Conservation (phyloP, 37 sponge, comb jelly and placozoan genomes). For the Petrosia ficiformis region DNA sequence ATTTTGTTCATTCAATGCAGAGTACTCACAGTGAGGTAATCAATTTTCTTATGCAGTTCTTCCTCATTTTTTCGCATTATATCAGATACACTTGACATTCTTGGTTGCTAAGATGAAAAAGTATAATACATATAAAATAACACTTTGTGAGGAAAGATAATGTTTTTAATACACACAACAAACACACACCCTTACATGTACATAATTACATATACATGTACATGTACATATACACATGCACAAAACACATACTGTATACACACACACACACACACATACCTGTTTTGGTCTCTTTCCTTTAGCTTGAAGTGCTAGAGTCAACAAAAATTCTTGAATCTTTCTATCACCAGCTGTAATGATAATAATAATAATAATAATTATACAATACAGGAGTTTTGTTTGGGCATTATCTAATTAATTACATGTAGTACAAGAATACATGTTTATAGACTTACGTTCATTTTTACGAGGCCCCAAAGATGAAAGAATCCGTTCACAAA, state of each 20-base stretch:
- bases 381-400: too few relatives aligned
- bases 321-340: background rate
- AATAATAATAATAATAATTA: too few relatives aligned
- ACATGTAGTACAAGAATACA: background rate
- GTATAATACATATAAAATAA: background rate
- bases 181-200: too few relatives aligned
- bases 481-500: background rate
- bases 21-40: background rate
- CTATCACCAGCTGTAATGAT: background rate
- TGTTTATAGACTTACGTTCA: background rate
- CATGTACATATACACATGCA: too few relatives aligned
- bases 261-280: background rate
- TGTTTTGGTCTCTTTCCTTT: background rate
- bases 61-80: background rate
- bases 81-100: background rate
- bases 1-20: too few relatives aligned
- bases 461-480: background rate
- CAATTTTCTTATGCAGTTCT: background rate
- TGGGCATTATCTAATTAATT: too few relatives aligned
- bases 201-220: too few relatives aligned
- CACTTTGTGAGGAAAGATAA: too few relatives aligned
- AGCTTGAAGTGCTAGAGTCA: background rate
- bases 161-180: too few relatives aligned
- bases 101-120: background rate
- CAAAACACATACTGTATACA: too few relatives aligned